Conservation (phyloP, 2,113 vertebrate genomes). For the Puffinus mauretanicus region DNA sequence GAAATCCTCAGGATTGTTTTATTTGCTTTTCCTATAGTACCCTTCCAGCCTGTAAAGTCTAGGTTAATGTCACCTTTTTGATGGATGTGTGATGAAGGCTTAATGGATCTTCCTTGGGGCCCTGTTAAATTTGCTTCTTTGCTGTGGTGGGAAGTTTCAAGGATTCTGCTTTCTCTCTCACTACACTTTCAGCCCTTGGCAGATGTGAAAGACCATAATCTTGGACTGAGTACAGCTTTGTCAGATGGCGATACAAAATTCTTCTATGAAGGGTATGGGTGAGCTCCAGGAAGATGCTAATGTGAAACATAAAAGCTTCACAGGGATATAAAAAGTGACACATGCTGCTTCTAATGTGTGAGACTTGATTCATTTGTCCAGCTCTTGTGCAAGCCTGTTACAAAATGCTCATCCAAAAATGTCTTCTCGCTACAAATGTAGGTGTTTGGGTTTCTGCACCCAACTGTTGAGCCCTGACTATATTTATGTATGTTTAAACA, state of each 20-base stretch:
- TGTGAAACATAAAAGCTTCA: constrained; percentile 17
- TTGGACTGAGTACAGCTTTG: constrained; percentile 28
- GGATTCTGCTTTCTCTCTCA: background rate
- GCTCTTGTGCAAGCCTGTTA: background rate
- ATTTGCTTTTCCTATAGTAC: background rate
- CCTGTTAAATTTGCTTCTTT: background rate
- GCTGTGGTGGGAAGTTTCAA: background rate
- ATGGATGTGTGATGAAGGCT: background rate
- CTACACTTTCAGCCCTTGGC: background rate
- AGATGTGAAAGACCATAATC: background rate
- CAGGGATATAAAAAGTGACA: background rate
- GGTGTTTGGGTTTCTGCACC: background rate
- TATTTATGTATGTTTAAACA: background rate
- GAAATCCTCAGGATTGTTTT: background rate
- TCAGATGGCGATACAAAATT: constrained; percentile 40
- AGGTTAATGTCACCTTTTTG: background rate
- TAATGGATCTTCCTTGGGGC: background rate
- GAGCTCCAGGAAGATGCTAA: constrained; percentile 37
- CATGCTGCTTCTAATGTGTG: background rate
- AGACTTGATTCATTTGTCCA: background rate
- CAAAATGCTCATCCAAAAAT: background rate
- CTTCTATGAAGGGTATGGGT: background rate
- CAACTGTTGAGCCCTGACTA: background rate
- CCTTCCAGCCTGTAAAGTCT: background rate
- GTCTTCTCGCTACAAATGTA: fast-evolving